Evolutionary conservation across 2,113 vertebrate genomes (phyloP), one percentile per base, ranked within the genome.

Genomic region (Raja brachyura): DNA sequence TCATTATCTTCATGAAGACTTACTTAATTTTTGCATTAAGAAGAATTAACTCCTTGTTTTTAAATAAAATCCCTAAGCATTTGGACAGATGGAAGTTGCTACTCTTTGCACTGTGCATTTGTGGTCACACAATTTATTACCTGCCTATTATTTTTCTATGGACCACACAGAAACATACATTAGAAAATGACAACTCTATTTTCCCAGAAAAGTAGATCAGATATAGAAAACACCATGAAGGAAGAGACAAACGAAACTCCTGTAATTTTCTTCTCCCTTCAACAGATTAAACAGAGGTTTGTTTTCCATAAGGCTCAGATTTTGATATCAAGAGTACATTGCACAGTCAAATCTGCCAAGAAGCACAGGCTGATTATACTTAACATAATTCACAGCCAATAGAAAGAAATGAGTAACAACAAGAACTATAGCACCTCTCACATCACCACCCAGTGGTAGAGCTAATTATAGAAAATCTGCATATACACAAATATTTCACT

Each of bases 271-370:
- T 73, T 92, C 90, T 73, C 22, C 66, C 66, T 25, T 92, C 68
- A 74, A 39, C 20, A 92, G 66, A 4, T 92, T 92, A 74, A 3
- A 48, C 33, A 92, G 5, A 73, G 20, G 70, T 92, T 70, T 25
- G 31, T 39, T 88, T 31, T 88, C 31, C n/a, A n/a, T n/a, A n/a
- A 88, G 39, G 22, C 22, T 28, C 18, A 73, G 88, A 31, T 92
- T 90, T 92, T 54, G 66, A 92, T 25, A 48, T 92, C 22, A 92
- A 33, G 68, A 48, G 39, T 88, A 63, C 4, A 39, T 92, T 25
- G 68, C 90, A 92, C 90, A 92, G 73, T 68, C 66, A 92, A 73
- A 73, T 54, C 90, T 92, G 68, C 33, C 63, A 73, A 39, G 66
- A 92, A 92, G 90, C 11, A 54, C 90, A 92, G 22, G 22, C 16